These are phyloP conservation scores for Darevskia nairensis DNA, from an alignment of 2,797 vertebrate genomes.

Conservation along the genomic window DNA sequence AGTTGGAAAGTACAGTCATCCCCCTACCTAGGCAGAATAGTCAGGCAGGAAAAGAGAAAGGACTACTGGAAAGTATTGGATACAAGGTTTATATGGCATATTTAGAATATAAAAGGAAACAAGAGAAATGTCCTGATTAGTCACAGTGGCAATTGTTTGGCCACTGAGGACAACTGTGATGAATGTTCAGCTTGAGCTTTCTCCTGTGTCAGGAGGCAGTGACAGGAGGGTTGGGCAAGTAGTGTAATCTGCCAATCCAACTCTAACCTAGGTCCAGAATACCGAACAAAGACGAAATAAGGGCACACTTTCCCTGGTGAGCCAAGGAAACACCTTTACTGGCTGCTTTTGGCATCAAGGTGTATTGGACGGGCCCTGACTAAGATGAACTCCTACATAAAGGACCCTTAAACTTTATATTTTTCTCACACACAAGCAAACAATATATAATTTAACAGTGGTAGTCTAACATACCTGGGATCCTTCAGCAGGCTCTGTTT, in stretches of 20 bases:
- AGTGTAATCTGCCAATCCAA: neutral
- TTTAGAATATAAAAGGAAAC: neutral
- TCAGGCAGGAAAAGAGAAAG: neutral
- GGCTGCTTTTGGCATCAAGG: neutral
- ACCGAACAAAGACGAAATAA: neutral
- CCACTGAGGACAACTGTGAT: neutral
- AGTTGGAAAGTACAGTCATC: neutral
- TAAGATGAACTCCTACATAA: neutral
- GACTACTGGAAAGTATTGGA: neutral
- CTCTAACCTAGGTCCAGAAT: neutral
- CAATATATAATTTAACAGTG: neutral
- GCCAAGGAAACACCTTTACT: neutral
- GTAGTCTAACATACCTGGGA: slow-evolving; percentile 81
- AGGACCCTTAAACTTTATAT: neutral
- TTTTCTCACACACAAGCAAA: neutral
- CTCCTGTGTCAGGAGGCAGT: neutral
- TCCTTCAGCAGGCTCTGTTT: slow-evolving; percentile 76
- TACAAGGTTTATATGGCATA: neutral
- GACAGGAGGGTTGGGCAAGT: neutral
- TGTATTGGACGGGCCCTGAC: too few species aligned
- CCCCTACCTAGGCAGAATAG: neutral
- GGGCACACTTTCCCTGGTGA: neutral
- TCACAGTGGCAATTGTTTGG: neutral
- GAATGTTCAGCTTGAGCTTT: neutral
- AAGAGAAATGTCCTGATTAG: neutral